Evolutionary conservation across 2,113 vertebrate genomes (phyloP), one percentile per base, ranked within the genome.

Genomic region (Ascaphus truei): DNA sequence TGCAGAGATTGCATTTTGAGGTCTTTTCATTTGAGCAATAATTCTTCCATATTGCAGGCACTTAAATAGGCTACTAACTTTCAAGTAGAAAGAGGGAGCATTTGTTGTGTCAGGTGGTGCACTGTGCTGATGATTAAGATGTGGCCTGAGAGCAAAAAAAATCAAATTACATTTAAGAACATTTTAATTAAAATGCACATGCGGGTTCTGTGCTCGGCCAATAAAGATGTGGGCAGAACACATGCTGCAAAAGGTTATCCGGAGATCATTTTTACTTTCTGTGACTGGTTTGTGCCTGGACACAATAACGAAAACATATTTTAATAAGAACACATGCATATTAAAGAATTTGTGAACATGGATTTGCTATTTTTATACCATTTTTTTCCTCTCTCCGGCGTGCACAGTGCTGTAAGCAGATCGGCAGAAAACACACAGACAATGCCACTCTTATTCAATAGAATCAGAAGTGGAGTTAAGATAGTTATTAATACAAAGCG

Each of bases 41-140:
- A 47, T 68, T 68, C 65, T 58, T 68, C 53, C 53, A 58, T 36
- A 68, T 68, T 58, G 52, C 23, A 68, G 65, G 39, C 65, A 48
- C 58, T 47, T 58, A 58, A 47, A 48, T 27, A 23, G 53, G n/a
- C 53, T 58, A 39, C 8, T 5, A 45, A 48, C 29, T 58, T 58
- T 68, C 65, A 57, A 25, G 51, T 31, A 11, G 15, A 23, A 57
- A 20, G 37, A 31, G 36, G 29, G 34, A 68, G 39, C 52, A 36
- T 58, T 68, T 68, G 65, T 68, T 68, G 65, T 68, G 65, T 58
- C 65, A 68, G 65, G 65, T 68, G 65, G 65, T 58, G 65, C 20
- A 16, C 65, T 18, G 53, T 16, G 31, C 39, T 34, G 20, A 56
- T 58, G 53, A 68, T 68, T 48, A 48, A 57, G 64, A 57, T 57